phyloP scores from a whole-genome alignment of 2,797 vertebrate genomes.

The Parotocinclus haroldoi region DNA sequence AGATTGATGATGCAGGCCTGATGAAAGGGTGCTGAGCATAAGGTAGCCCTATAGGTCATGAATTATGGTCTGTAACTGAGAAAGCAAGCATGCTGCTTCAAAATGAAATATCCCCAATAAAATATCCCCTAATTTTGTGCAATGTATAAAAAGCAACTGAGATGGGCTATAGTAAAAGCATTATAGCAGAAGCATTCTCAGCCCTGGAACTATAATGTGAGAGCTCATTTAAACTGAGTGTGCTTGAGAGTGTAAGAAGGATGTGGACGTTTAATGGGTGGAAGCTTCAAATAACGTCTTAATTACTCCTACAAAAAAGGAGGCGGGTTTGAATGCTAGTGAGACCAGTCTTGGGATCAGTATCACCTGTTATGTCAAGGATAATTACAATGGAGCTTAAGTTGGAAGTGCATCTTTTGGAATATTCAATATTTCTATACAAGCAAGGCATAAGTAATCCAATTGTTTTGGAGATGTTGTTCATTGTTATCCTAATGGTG shows the following conservation, averaged over 20 bases:
- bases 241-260: neutral
- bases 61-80: neutral
- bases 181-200: neutral
- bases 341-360: neutral
- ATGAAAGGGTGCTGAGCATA: neutral
- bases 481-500: no score
- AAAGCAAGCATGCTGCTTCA: neutral
- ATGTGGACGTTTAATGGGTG: neutral
- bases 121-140: no score
- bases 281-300: conserved; percentile 12
- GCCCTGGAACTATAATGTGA: neutral
- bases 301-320: conserved; percentile 27
- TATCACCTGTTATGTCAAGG: conserved; percentile 14
- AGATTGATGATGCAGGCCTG: neutral
- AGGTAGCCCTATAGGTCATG: neutral
- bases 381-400: no score
- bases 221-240: neutral
- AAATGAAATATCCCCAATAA: no score
- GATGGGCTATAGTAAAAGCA: neutral
- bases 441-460: no score
- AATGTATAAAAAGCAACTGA: neutral
- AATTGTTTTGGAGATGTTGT: no score
- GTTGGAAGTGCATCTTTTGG: no score
- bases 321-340: conserved; percentile 2
- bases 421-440: no score